phyloP scores from a whole-genome alignment of 2,113 vertebrate genomes.

The Hemibagrus wyckioides region DNA sequence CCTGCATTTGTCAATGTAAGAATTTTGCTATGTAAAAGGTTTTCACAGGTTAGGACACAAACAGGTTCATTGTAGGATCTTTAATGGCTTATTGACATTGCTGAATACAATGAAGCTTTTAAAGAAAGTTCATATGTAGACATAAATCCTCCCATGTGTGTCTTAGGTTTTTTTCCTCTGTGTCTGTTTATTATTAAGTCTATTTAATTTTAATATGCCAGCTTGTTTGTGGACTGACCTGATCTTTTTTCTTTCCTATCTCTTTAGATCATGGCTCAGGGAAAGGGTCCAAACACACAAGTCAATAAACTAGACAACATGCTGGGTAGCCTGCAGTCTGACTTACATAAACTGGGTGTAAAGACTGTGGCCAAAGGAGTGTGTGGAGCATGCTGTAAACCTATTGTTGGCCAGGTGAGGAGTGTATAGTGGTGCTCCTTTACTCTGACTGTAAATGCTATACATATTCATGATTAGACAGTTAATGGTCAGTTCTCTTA shows the following conservation, averaged over 20 bases:
- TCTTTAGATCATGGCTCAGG: slow-evolving; percentile 91
- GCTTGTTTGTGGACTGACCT: neutral
- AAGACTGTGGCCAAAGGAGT: slow-evolving; percentile 96
- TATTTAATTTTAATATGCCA: neutral
- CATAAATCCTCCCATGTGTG: neutral
- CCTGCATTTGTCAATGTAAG: neutral
- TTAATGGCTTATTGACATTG: neutral
- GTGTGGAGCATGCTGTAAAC: slow-evolving; percentile 96
- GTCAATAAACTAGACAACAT: slow-evolving; percentile 98
- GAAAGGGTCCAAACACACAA: slow-evolving; percentile 83
- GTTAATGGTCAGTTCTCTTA: neutral
- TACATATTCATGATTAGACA: neutral
- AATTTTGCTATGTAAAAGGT: neutral
- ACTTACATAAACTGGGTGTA: slow-evolving; percentile 94
- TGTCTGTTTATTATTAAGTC: neutral
- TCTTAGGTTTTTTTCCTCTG: neutral
- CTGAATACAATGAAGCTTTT: neutral
- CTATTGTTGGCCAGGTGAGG: slow-evolving; percentile 95
- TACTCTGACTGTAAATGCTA: neutral
- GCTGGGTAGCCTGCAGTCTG: slow-evolving; percentile 96
- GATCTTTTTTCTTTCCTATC: neutral
- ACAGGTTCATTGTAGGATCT: neutral
- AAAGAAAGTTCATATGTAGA: neutral
- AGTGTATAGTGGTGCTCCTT: neutral
- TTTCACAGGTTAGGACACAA: neutral